Base-by-base conservation (phyloP, 2,888 invertebrate genomes). In the Tetragonisca angustula region DNA sequence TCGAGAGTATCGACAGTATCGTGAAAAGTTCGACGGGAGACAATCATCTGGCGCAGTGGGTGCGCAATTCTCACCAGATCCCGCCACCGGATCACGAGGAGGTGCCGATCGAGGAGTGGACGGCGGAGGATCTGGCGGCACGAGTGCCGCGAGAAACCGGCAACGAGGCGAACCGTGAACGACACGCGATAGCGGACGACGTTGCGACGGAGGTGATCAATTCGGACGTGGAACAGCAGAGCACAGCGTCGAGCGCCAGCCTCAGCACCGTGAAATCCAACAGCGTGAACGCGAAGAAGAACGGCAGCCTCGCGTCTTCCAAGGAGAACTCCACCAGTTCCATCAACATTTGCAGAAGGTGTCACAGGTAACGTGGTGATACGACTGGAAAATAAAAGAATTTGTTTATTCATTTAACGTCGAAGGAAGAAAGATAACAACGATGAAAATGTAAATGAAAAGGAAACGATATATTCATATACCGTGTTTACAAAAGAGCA, bases 221-320 rank as follows among this genome's bases (percentile, higher is more conserved):
- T 84, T 94, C 94, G 43, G 94, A 94, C 81, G 89, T 86, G 24
- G 94, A 94, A 71, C 94, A 93, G 67, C 94, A 94, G 59, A 94
- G 94, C 68, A 93, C 93, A 13, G 90, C 94, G 5, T 94, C 94
- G 9, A 94, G 94, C 79, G 94, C 94, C 4, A 94, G 94, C 79
- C 82, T 94, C 2, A 94, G 93, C 69, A 94, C 94, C 0, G 94
- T 94, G 9, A 94, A 93, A 78, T 94, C 94, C 1, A 94, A 91
- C 82, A 92, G 91, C 76, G 79, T 92, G 11, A 85, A 90, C 32
- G 86, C 85, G 21, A 92, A 91, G 27, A 94, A 93, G 70, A 94
- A 94, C 79, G 94, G 93, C 19, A 92, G 81, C n/a, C 80, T 90
- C 17, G 73, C 83, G 21, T 88, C 91, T 4, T 90, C 90, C 17